These are phyloP conservation scores for Limnothrissa miodon DNA, from an alignment of 2,113 vertebrate genomes.

Conservation along the genomic window DNA sequence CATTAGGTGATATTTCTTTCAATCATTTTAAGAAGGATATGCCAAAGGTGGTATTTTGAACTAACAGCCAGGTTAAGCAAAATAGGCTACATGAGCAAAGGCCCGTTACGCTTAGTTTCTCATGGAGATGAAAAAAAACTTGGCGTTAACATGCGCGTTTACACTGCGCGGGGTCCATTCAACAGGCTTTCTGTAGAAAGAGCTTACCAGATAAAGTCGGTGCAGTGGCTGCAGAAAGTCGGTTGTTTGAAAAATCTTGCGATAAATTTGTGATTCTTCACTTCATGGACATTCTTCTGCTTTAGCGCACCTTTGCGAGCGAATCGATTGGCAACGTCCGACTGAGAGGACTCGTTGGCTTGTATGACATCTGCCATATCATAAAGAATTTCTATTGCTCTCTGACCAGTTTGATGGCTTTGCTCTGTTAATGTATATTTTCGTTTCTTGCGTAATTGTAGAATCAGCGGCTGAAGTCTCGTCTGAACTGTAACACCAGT, in stretches of 20 bases:
- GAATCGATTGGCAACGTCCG: slow-evolving; percentile 83
- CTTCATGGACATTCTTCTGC: slow-evolving; percentile 85
- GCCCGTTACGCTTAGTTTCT: not conserved
- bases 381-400: slow-evolving; percentile 28
- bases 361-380: slow-evolving; percentile 85
- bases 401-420: not conserved
- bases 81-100: not conserved
- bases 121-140: not conserved
- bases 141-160: not conserved
- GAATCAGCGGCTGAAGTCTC: slow-evolving; percentile 40
- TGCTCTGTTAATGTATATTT: slow-evolving; percentile 26
- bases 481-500: not conserved
- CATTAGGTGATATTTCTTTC: no score
- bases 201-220: slow-evolving; percentile 84
- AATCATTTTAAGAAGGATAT: not conserved
- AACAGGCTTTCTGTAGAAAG: slow-evolving; percentile 17
- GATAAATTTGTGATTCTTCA: slow-evolving; percentile 84
- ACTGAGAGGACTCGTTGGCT: slow-evolving; percentile 74
- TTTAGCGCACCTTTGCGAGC: slow-evolving; percentile 84
- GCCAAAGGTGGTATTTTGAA: not conserved
- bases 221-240: slow-evolving; percentile 86
- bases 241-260: slow-evolving; percentile 87
- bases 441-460: slow-evolving; percentile 15
- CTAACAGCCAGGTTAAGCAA: not conserved
- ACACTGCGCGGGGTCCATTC: not conserved